Conservation (phyloP, 2,888 invertebrate species). For the Scaptomyza parva region DNA sequence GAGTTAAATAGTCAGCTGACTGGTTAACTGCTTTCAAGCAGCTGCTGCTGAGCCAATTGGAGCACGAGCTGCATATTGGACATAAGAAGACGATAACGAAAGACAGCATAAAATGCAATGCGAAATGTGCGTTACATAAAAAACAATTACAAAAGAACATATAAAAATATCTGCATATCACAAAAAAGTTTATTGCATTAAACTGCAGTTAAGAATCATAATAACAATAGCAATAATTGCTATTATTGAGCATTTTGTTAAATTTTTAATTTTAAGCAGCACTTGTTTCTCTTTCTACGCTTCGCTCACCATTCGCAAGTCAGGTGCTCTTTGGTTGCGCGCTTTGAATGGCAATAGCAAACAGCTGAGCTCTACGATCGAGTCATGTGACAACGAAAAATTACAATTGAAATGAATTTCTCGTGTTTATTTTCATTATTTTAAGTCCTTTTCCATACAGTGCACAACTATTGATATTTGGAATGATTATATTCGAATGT, state of each 20-base stretch:
- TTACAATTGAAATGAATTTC: slow-evolving; percentile 49
- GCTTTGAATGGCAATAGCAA: slow-evolving; percentile 68
- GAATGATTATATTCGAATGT: slow-evolving; percentile 8
- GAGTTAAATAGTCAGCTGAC: slow-evolving; percentile 75
- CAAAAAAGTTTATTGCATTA: background rate
- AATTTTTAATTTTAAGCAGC: slow-evolving; percentile 2
- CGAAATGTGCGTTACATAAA: slow-evolving; percentile 45
- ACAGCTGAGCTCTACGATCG: slow-evolving; percentile 70
- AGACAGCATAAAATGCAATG: slow-evolving; percentile 40
- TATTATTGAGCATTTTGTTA: background rate
- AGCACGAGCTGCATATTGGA: slow-evolving; percentile 49
- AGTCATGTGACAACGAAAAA: slow-evolving; percentile 76
- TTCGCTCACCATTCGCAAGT: slow-evolving; percentile 50
- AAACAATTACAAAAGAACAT: background rate
- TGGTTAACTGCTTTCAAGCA: slow-evolving; percentile 41
- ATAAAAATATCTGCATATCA: background rate
- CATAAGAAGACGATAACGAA: slow-evolving; percentile 23
- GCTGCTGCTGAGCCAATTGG: slow-evolving; percentile 25
- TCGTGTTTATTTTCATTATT: slow-evolving; percentile 12
- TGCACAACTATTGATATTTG: background rate
- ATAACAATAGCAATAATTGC: background rate
- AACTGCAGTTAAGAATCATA: background rate
- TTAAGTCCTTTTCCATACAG: background rate
- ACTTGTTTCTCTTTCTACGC: slow-evolving; percentile 22
- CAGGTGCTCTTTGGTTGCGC: slow-evolving; percentile 66